phyloP scores from a whole-genome alignment of 2,113 vertebrate species.

The Plectropomus leopardus region DNA sequence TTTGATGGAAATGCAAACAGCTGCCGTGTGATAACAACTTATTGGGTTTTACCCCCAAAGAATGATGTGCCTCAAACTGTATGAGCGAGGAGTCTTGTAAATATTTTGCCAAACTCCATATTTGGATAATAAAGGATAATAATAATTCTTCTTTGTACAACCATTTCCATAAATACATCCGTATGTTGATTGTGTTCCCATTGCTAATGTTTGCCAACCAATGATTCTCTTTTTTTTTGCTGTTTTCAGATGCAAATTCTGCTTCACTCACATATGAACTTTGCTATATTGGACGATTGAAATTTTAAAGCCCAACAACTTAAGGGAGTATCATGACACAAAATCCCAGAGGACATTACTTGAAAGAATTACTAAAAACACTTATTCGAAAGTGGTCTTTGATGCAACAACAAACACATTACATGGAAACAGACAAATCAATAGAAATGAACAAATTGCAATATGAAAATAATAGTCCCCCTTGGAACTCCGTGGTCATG shows the following conservation, averaged over 20 bases:
- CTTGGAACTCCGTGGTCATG: too few species aligned
- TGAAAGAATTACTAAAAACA: too few species aligned
- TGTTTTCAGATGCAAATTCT: not conserved
- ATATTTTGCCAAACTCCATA: not conserved
- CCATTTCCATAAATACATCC: not conserved
- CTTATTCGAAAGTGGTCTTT: too few species aligned
- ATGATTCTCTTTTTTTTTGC: not conserved
- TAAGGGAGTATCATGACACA: too few species aligned
- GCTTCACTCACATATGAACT: not conserved
- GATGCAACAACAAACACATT: too few species aligned
- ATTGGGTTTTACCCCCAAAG: not conserved
- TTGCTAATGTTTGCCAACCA: not conserved
- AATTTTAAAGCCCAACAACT: too few species aligned
- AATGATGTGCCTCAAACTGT: not conserved
- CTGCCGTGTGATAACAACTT: conserved; percentile 28
- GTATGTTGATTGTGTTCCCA: not conserved
- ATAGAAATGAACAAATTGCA: too few species aligned
- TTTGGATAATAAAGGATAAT: not conserved
- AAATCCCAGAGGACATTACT: too few species aligned
- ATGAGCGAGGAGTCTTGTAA: not conserved
- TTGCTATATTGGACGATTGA: not conserved
- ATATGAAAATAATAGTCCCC: too few species aligned
- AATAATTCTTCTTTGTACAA: not conserved
- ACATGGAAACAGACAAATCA: too few species aligned
- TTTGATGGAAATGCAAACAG: conserved; percentile 54